A percentile compares a stretch with the other conserved stretches of the same genome.
phyloP scores from a whole-genome alignment of 2,888 invertebrate species.

The Homarus gammarus region DNA sequence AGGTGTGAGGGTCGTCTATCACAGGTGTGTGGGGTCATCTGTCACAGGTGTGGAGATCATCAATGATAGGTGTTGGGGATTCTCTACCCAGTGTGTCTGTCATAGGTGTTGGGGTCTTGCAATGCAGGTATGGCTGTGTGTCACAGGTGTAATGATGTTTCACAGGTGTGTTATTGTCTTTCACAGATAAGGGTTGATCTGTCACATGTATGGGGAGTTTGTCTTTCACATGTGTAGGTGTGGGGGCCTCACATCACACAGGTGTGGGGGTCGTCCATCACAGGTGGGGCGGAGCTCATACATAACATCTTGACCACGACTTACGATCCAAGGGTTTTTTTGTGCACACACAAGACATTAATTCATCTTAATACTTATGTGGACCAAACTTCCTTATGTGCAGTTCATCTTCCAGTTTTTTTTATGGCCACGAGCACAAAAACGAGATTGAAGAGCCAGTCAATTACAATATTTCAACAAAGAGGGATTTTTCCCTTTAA shows the following conservation, averaged over 20 bases:
- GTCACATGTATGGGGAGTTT: no score
- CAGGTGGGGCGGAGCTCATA: background rate
- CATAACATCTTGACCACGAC: slow-evolving; percentile 5
- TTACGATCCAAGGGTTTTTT: slow-evolving; percentile 2
- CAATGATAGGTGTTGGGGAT: background rate
- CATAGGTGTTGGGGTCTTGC: no score
- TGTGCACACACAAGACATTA: background rate
- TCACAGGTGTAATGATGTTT: no score
- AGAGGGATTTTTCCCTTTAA: background rate
- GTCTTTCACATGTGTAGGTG: no score
- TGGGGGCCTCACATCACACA: no score
- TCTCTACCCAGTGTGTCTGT: no score
- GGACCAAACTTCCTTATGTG: background rate
- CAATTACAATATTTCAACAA: no score
- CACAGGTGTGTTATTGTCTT: no score
- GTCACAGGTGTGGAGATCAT: background rate
- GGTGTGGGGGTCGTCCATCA: background rate
- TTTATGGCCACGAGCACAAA: background rate
- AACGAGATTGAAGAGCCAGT: background rate
- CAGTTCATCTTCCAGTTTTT: background rate
- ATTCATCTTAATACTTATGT: background rate
- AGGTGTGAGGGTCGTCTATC: background rate
- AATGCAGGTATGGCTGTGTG: no score
- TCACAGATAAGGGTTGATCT: no score
- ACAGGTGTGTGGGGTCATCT: background rate